Evolutionary conservation across 1,140 invertebrate genomes (phyloP), one percentile per base, ranked within the genome.

Genomic region (Penaeus chinensis): DNA sequence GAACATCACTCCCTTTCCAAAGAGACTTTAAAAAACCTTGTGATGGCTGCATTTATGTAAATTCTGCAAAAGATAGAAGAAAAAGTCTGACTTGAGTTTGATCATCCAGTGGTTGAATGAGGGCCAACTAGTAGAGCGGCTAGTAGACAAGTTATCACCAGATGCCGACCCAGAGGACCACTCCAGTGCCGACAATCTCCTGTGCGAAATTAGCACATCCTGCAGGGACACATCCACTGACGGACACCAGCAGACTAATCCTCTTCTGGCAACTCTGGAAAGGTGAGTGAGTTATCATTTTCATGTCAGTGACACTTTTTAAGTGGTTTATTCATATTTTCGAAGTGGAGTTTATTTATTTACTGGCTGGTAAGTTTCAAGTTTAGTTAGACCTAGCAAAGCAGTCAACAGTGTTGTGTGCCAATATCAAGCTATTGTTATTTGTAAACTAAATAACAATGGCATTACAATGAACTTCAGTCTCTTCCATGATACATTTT

Each of bases 101-200:
- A 88, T 90, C 88, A 94, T 94, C 82, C 92, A 99, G 97, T 98
- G 97, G 97, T 94, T 99, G 91, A 95, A 97, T 93, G 96, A 96
- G 92, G 94, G 98, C 92, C 94, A 95, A 91, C 94, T 98, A 91
- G 94, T 98, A 90, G 95, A 97, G 92, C 95, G 94, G 92, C 93
- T 98, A 91, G 94, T 98, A 89, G 94, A 94, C 18, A 84, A 81
- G 92, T 94, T 98, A 91, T 95, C 96, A 91, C 95, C 96, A 89
- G 93, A 94, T 87, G 94, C 95, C 91, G 95, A 96, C 92, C 93
- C 94, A 91, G 94, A 95, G 90, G 95, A 95, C 91, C 96, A 97
- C 92, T 94, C 94, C 91, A 97, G 97, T 93, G 95, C 95, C 91
- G 94, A 96, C 90, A 95, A 96, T 92, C 94, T 96, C 91, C 93